Conservation (phyloP, 2,888 invertebrate genomes). For the Amphiduros pacificus region DNA sequence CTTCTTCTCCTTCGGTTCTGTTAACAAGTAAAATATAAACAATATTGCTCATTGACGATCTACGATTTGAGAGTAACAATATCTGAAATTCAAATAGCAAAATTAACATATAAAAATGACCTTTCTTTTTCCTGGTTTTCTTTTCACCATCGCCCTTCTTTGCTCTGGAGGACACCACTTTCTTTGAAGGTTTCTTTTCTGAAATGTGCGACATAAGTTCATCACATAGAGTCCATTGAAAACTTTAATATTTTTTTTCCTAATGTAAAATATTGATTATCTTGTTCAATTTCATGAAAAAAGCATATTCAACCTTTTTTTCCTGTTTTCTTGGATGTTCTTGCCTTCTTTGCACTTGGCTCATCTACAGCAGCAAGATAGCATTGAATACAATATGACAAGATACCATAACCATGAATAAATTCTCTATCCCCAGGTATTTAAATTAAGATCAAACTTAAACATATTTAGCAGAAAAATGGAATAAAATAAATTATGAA, state of each 20-base stretch:
- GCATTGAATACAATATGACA: not conserved
- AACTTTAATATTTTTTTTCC: no score
- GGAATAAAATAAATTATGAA: not conserved
- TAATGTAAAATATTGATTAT: no score
- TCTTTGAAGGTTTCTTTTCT: no score
- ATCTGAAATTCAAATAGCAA: not conserved
- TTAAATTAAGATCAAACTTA: no score
- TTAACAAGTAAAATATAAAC: not conserved
- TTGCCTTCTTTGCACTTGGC: not conserved
- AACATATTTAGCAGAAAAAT: not conserved
- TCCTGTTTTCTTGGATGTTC: not conserved
- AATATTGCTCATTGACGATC: not conserved
- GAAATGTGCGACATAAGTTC: no score
- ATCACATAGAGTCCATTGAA: no score
- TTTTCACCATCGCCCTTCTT: slow-evolving; percentile 25
- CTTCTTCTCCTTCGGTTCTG: not conserved
- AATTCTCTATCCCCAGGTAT: no score
- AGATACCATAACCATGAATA: not conserved
- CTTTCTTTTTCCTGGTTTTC: not conserved
- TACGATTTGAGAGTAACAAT: no score
- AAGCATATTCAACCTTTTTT: not conserved
- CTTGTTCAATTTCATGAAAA: not conserved
- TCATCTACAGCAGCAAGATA: not conserved
- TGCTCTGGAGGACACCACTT: slow-evolving; percentile 16
- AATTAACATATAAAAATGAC: not conserved